Evolutionary conservation across 2,888 invertebrate species (phyloP), one percentile per base, ranked within the genome.

Genomic region (Drosophila anomalata): DNA sequence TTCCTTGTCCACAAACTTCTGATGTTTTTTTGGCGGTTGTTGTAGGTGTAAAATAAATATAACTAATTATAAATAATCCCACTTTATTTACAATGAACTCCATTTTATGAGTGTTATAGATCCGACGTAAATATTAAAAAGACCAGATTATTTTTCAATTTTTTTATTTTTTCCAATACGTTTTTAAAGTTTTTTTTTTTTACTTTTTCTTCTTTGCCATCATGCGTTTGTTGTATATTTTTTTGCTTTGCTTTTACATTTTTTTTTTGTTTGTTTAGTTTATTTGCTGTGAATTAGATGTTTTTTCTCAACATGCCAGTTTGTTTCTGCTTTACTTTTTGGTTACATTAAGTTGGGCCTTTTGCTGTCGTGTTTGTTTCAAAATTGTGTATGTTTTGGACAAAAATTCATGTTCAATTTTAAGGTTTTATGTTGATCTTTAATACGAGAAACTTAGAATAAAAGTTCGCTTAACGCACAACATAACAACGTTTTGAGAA

Each of bases 101-200:
- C 22, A 22, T 22, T 22, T 22, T 22, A 22, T 22, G 22, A 3
- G 22, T 22, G 3, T 22, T 2, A 22, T 22, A 22, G 4, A 22
- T 22, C 22, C 22, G 22, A 22, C 22, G 2, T 22, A 22, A 29
- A 29, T 9, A 26, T 26, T 26, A 36, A 36, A 33, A 33, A n/a
- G 0, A 36, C 33, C 36, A n/a, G 12, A n/a, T 17, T 84, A 61
- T 83, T 83, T 83, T 83, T 87, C 82, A 83, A 83, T 87, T 87
- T 87, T 83, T 83, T 83, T 83, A 83, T 82, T 82, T 82, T 82
- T 82, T 82, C 82, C 87, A 82, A 82, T 87, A 87, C 70, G 67
- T 80, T 82, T 82, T 69, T 68, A 26, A 68, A 29, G 17, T 50
- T 69, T 79, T 72, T 70, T 84, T 75, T 73, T 67, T 39, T 65